These are phyloP conservation scores for Orthonychiurus folsomi DNA, from an alignment of 2,888 invertebrate genomes.

Conservation along the genomic window DNA sequence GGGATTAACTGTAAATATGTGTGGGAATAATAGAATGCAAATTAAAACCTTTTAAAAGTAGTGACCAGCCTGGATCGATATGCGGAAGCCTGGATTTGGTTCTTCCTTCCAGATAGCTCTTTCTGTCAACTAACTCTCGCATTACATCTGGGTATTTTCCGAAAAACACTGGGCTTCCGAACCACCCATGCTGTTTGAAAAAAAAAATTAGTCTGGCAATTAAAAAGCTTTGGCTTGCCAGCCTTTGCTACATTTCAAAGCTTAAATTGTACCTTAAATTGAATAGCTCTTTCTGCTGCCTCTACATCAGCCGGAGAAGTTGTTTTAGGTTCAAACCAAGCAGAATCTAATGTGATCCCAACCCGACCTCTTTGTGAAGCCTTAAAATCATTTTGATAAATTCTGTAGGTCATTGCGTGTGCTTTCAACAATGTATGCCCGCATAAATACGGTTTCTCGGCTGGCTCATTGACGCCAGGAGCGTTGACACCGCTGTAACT, in stretches of 20 bases:
- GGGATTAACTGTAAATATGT: neutral
- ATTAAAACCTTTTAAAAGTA: neutral
- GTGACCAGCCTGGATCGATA: constrained; percentile 23
- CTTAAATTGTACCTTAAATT: constrained; percentile 24
- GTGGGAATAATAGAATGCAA: neutral
- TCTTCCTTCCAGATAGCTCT: constrained; percentile 30
- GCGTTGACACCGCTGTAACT: constrained; percentile 44
- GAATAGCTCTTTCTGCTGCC: constrained; percentile 36
- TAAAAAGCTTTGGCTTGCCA: neutral
- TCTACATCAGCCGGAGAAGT: constrained; percentile 26
- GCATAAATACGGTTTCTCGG: constrained; percentile 52
- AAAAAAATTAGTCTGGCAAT: neutral
- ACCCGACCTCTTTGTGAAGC: constrained; percentile 31
- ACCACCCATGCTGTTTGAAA: constrained; percentile 37
- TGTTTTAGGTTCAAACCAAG: constrained; percentile 32
- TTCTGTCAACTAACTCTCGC: constrained; percentile 26
- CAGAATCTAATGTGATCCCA: constrained; percentile 38
- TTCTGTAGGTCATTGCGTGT: constrained; percentile 56
- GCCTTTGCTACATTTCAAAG: neutral
- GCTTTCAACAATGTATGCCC: constrained; percentile 56
- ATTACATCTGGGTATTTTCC: constrained; percentile 37
- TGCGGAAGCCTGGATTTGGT: constrained; percentile 31
- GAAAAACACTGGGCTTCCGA: constrained; percentile 30
- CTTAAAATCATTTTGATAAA: constrained; percentile 54
- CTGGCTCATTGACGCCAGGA: constrained; percentile 50